Evolutionary conservation across 2,797 vertebrate species (phyloP).

Genomic region (Tiaroga cobitis): DNA sequence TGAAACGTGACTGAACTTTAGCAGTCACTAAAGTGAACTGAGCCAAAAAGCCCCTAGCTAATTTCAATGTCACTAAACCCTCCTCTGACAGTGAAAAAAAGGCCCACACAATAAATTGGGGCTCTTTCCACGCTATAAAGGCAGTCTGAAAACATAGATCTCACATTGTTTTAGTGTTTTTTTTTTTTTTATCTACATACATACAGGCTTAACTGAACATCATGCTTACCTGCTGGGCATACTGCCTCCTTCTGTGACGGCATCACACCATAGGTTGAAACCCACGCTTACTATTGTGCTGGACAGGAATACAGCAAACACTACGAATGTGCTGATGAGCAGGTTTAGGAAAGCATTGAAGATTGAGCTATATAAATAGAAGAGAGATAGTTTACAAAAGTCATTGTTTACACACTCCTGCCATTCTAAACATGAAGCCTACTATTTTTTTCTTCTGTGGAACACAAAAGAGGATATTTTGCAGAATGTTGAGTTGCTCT

Average conservation of each 20-base stretch:
- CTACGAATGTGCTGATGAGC: slow-evolving; percentile 89
- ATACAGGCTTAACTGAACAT: neutral
- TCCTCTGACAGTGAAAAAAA: slow-evolving; percentile 4
- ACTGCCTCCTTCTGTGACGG: slow-evolving; percentile 89
- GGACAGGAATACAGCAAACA: slow-evolving; percentile 93
- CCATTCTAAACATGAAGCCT: neutral
- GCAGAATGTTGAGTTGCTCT: neutral
- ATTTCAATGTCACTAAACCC: slow-evolving; percentile 9
- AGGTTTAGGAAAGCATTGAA: slow-evolving; percentile 96
- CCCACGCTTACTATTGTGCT: slow-evolving; percentile 96
- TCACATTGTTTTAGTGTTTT: neutral
- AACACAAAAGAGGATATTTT: neutral
- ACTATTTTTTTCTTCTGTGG: neutral
- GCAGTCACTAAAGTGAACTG: slow-evolving; percentile 19
- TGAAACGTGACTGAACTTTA: slow-evolving; percentile 14
- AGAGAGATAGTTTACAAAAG: neutral
- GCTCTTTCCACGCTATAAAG: neutral
- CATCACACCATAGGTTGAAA: slow-evolving; percentile 96
- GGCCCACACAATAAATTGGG: neutral
- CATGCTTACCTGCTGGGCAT: slow-evolving; percentile 86
- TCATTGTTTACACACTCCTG: neutral
- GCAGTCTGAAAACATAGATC: neutral
- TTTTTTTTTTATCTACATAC: neutral
- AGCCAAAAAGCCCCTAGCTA: slow-evolving; percentile 17
- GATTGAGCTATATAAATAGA: slow-evolving; percentile 83